These are phyloP conservation scores for Sinella curviseta DNA, from an alignment of 1,140 invertebrate species.

Conservation along the genomic window DNA sequence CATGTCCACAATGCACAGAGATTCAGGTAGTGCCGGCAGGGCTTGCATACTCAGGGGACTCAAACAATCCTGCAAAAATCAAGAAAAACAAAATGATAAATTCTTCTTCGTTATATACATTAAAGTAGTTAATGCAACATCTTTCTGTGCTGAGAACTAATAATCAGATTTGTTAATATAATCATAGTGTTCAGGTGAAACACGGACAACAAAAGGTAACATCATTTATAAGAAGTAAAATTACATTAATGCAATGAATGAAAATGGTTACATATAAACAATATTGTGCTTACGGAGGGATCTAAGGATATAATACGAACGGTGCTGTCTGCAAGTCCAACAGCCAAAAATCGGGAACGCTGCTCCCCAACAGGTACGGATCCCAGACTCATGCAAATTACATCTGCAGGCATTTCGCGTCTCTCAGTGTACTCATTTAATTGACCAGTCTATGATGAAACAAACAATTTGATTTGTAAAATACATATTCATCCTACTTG, in stretches of 20 bases:
- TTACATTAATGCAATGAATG: not conserved
- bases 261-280: not conserved
- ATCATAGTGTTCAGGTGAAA: conserved; percentile 20
- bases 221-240: not conserved
- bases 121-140: not conserved
- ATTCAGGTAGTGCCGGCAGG: conserved; percentile 93
- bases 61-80: conserved; percentile 71
- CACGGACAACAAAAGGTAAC: conserved; percentile 23
- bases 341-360: conserved; percentile 92
- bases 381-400: conserved; percentile 97
- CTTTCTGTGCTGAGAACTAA: not conserved
- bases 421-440: conserved; percentile 97
- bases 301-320: conserved; percentile 97
- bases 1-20: conserved; percentile 94
- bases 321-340: conserved; percentile 94
- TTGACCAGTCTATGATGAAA: conserved; percentile 82
- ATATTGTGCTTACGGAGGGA: conserved; percentile 69
- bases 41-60: conserved; percentile 94
- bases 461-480: conserved; percentile 36
- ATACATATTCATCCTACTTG: not conserved
- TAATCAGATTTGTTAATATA: conserved; percentile 15
- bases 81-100: not conserved
- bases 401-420: conserved; percentile 93
- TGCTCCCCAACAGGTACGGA: conserved; percentile 93
- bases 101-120: not conserved